Percentiles rank a stretch among this genome's conserved stretches.
Conservation (phyloP, 2,113 vertebrate genomes). For the Ageneiosus marmoratus region DNA sequence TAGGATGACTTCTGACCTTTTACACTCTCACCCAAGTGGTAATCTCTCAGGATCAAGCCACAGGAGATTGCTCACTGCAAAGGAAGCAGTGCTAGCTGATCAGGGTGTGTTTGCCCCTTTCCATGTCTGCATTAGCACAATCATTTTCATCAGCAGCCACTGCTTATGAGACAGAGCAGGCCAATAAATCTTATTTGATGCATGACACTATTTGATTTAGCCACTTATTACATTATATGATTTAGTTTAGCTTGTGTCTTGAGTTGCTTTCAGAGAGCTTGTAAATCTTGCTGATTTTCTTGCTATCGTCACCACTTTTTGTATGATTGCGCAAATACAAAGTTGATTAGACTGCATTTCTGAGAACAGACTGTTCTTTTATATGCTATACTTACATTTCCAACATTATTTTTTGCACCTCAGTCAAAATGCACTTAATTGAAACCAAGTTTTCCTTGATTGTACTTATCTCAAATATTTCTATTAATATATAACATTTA, state of each 20-base stretch:
- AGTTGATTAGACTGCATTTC: slow-evolving; percentile 7
- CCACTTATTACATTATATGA: slow-evolving; percentile 66
- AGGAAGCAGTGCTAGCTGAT: slow-evolving; percentile 40
- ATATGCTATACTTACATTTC: neutral
- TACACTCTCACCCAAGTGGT: slow-evolving; percentile 58
- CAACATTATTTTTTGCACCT: neutral
- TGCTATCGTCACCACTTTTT: slow-evolving; percentile 61
- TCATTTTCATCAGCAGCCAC: slow-evolving; percentile 67
- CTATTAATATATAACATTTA: neutral
- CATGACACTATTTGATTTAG: slow-evolving; percentile 70
- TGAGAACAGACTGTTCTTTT: neutral
- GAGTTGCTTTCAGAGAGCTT: slow-evolving; percentile 56
- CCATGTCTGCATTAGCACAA: slow-evolving; percentile 47
- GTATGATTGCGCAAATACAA: slow-evolving; percentile 57
- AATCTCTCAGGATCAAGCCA: slow-evolving; percentile 51
- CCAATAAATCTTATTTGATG: slow-evolving; percentile 69
- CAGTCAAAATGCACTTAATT: neutral
- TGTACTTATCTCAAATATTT: neutral
- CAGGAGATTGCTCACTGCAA: slow-evolving; percentile 33
- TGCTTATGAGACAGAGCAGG: slow-evolving; percentile 61
- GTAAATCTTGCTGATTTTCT: slow-evolving; percentile 63
- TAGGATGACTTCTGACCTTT: slow-evolving; percentile 58
- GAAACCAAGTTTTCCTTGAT: neutral
- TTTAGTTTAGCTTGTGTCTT: slow-evolving; percentile 67
- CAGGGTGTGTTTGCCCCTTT: slow-evolving; percentile 29